A percentile compares a stretch with the other conserved stretches of the same genome.
Evolutionary conservation across 2,113 vertebrate species (phyloP).

Genomic region (Lasiurus cinereus): DNA sequence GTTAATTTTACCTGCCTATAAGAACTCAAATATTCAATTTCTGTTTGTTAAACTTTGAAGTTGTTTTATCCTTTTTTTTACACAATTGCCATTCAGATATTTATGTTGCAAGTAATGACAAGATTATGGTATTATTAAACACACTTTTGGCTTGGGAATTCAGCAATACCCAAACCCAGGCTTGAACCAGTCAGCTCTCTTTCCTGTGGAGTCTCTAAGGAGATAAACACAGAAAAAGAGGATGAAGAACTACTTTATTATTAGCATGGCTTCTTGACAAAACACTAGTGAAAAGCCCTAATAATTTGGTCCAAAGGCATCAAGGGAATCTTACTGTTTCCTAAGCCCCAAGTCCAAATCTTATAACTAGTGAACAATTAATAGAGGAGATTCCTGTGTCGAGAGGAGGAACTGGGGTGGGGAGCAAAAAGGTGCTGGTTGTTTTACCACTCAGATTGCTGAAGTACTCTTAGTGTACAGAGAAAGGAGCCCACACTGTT

Average conservation of each 20-base stretch:
- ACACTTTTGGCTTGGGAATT: not conserved
- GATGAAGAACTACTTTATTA: not conserved
- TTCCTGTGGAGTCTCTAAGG: not conserved
- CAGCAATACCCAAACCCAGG: not conserved
- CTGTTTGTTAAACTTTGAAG: not conserved
- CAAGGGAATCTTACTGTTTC: not conserved
- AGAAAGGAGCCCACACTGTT: not conserved
- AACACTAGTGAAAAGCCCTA: not conserved
- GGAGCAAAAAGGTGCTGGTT: rapidly evolving
- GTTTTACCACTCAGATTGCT: not conserved
- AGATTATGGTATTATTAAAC: not conserved
- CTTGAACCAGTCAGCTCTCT: not conserved
- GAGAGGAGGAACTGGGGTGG: not conserved
- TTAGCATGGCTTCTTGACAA: conserved; percentile 14
- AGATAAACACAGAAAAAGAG: not conserved
- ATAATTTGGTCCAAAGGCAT: not conserved
- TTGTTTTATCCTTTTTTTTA: not conserved
- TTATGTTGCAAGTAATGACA: not conserved
- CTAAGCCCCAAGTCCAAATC: not conserved
- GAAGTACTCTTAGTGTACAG: not conserved
- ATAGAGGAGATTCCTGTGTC: not conserved
- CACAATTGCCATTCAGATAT: not conserved
- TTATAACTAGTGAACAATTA: not conserved
- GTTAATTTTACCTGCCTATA: not conserved
- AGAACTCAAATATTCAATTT: not conserved